Conservation (phyloP, 2,888 invertebrate species). For the Oscheius myriophilus region DNA sequence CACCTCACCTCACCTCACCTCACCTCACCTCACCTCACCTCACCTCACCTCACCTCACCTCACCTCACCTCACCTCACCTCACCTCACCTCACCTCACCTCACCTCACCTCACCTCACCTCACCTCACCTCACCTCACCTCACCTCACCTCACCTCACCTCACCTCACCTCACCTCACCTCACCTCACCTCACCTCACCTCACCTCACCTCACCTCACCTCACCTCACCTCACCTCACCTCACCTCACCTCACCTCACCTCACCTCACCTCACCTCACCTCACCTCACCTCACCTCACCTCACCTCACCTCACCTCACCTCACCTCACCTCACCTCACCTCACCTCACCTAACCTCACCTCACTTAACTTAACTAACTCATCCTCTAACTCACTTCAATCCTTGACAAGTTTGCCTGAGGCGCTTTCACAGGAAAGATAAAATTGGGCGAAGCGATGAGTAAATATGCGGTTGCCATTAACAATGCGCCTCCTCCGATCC, state of each 20-base stretch:
- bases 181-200: neutral
- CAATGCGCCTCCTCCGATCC: constrained; percentile 69
- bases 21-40: neutral
- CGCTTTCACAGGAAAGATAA: constrained; percentile 62
- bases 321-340: neutral
- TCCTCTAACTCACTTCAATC: constrained; percentile 51
- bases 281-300: neutral
- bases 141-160: neutral
- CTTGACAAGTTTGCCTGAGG: constrained; percentile 57
- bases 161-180: neutral
- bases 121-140: neutral
- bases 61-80: neutral
- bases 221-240: neutral
- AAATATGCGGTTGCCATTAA: constrained; percentile 68
- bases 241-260: neutral
- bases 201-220: neutral
- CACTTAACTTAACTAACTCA: neutral
- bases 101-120: neutral
- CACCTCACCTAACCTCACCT: neutral
- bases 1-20: constrained; percentile 41
- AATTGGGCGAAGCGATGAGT: constrained; percentile 65
- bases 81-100: constrained; percentile 41
- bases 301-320: neutral
- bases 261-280: neutral
- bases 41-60: constrained; percentile 41